These are phyloP conservation scores for Desmodus rotundus DNA, from an alignment of 2,113 vertebrate species.

Conservation along the genomic window DNA sequence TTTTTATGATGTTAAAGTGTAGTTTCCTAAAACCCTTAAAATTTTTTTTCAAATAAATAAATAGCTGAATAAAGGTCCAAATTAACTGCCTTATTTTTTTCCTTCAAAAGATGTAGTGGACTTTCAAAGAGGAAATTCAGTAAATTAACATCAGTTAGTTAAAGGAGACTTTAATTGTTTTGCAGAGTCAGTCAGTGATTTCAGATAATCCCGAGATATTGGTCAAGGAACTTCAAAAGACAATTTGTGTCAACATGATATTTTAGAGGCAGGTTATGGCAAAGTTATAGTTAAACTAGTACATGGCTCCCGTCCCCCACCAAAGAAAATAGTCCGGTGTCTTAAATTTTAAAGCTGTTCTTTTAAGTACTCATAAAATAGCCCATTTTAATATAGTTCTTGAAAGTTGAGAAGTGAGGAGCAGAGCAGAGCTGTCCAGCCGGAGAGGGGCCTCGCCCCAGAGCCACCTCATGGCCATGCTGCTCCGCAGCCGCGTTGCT, in stretches of 20 bases:
- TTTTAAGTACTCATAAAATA: neutral
- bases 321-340: neutral
- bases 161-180: constrained; percentile 11
- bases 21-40: neutral
- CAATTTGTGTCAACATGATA: neutral
- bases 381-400: neutral
- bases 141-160: neutral
- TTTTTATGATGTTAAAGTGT: neutral
- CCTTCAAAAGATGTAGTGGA: neutral
- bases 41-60: neutral
- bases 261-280: neutral
- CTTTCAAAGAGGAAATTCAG: neutral
- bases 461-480: neutral
- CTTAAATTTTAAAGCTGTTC: neutral
- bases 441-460: neutral
- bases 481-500: neutral
- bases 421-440: neutral
- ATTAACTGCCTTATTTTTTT: neutral
- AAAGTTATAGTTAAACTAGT: neutral
- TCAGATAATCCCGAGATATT: neutral
- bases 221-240: neutral
- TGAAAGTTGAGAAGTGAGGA: neutral
- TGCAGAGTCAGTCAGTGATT: neutral
- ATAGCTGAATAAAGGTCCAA: neutral
- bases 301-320: neutral